Conservation (phyloP, 2,888 invertebrate genomes). For the Dasysyrphus tricinctus region DNA sequence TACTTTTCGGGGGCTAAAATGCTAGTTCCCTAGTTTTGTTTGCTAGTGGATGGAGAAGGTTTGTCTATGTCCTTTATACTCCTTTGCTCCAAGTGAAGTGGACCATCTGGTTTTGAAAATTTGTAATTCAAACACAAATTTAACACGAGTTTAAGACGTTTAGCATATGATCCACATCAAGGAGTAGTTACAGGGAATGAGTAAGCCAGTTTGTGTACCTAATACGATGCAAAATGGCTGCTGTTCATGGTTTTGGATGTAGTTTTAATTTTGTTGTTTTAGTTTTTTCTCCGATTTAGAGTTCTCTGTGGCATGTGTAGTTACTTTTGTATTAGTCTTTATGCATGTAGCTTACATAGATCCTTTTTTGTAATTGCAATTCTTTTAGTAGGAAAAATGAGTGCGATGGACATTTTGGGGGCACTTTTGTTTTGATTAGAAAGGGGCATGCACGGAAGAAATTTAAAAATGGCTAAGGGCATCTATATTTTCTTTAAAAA, state of each 20-base stretch:
- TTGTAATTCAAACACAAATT: constrained; percentile 74
- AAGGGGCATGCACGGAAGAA: background rate
- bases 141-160: constrained; percentile 73
- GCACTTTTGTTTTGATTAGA: background rate
- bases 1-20: constrained; percentile 15
- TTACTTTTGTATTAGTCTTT: background rate
- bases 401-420: background rate
- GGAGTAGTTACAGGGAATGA: constrained; percentile 11
- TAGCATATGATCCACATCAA: constrained; percentile 63
- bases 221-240: constrained; percentile 12
- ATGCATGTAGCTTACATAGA: background rate
- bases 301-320: background rate
- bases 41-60: constrained; percentile 1
- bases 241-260: constrained; percentile 19
- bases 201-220: constrained; percentile 28
- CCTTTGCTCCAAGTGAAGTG: constrained; percentile 10
- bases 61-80: constrained; percentile 25
- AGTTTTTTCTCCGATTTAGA: background rate
- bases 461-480: too few relatives aligned
- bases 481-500: too few relatives aligned
- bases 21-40: background rate
- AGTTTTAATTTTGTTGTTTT: background rate
- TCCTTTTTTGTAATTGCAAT: background rate
- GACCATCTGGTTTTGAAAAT: constrained; percentile 56
- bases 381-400: background rate